A percentile compares a stretch with the other conserved stretches of the same genome.
Conservation (phyloP, 2,888 invertebrate genomes). For the Teleiodes luculella region DNA sequence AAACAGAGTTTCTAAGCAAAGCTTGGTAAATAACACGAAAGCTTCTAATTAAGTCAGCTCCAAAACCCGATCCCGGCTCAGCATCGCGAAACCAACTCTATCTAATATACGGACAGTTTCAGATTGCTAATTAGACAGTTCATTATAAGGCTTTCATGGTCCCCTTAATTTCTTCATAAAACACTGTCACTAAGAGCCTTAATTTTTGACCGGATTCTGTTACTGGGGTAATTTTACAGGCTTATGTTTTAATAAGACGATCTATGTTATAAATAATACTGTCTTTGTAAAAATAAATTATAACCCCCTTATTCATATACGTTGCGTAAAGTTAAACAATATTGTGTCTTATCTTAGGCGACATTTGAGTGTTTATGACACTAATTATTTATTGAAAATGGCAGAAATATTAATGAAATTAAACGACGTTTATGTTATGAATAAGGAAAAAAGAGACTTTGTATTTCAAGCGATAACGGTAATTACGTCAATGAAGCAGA, state of each 20-base stretch:
- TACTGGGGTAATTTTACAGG: constrained; percentile 44
- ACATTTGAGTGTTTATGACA: no score
- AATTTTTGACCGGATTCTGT: constrained; percentile 68
- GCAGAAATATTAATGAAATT: no score
- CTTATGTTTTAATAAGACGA: constrained; percentile 22
- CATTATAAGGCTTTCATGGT: constrained; percentile 74
- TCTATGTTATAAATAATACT: no score
- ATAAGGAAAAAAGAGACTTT: no score
- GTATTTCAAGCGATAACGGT: no score
- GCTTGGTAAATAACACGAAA: constrained; percentile 51
- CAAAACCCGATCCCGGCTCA: constrained; percentile 70
- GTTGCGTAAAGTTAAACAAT: not conserved
- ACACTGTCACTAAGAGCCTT: constrained; percentile 52
- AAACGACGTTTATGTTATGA: no score
- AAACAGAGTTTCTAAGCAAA: not conserved
- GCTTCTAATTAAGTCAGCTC: constrained; percentile 71
- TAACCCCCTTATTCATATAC: no score
- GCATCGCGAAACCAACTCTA: constrained; percentile 55
- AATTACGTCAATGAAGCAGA: no score
- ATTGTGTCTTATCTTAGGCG: constrained; percentile 16
- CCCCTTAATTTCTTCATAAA: constrained; percentile 73
- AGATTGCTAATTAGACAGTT: constrained; percentile 76
- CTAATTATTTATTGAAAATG: no score
- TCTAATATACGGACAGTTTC: constrained; percentile 73
- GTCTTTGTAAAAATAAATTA: no score